Evolutionary conservation across 2,888 invertebrate genomes (phyloP), one percentile per base, ranked within the genome.

Genomic region (Nematopogon swammerdamellus): DNA sequence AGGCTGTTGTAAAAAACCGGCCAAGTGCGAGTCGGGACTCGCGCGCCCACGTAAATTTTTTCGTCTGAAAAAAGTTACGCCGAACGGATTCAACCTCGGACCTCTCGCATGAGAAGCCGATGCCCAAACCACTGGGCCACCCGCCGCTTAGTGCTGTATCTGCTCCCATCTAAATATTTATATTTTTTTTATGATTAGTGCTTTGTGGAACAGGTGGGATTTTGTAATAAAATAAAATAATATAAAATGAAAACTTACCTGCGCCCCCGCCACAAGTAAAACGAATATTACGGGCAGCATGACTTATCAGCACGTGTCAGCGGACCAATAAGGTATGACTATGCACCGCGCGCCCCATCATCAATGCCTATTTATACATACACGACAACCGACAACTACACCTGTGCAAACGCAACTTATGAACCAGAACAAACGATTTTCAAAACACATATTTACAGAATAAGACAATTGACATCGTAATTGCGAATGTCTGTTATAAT

Each of bases 221-320:
- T n/a, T n/a, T n/a, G n/a, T n/a, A n/a, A n/a, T n/a, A n/a, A n/a
- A n/a, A n/a, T n/a, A n/a, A n/a, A n/a, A n/a, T n/a, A n/a, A n/a
- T n/a, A n/a, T n/a, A n/a, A n/a, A n/a, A n/a, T 25, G 5, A 45
- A 8, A 20, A 68, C 77, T 75, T 57, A 77, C 77, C 60, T 69
- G 55, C 55, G 68, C 72, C 56, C 69, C 54, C 55, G 68, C 72
- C 56, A 67, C 56, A 58, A 73, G 59, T 52, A 74, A 59, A 54
- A 73, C 65, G 65, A 75, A 60, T 56, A 64, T 60, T 58, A 72
- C 51, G 51, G 67, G 64, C 71, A 73, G 60, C 77, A 77, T 77
- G 6, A 3, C 36, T 36, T 36, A 36, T 36, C 36, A 36, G 36
- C 3, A 14, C 11, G 36, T 14, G 11, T 14, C 36, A 36, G 6